These are phyloP conservation scores for Tolypeutes matacus DNA, from an alignment of 2,797 vertebrate species.

Conservation along the genomic window DNA sequence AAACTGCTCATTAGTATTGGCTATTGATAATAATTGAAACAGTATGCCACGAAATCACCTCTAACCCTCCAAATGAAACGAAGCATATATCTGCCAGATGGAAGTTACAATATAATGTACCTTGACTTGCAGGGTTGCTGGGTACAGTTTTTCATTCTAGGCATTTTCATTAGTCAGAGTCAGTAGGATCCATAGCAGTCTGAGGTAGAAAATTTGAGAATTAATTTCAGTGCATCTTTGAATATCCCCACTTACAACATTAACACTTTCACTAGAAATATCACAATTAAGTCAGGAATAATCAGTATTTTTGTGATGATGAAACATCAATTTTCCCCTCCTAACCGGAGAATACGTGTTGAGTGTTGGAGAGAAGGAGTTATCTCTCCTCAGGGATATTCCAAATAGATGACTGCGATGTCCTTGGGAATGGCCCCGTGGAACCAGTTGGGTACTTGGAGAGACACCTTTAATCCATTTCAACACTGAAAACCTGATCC, in stretches of 20 bases:
- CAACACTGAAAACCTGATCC: background rate
- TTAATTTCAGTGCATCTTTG: background rate
- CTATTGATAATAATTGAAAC: conserved; percentile 38
- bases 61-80: background rate
- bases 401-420: accelerated
- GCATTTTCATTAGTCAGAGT: background rate
- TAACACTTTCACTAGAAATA: no score
- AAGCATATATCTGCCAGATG: background rate
- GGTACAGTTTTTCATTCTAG: background rate
- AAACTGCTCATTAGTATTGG: background rate
- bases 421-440: background rate
- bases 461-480: background rate
- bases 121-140: background rate
- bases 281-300: no score
- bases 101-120: accelerated
- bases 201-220: background rate
- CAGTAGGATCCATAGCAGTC: background rate
- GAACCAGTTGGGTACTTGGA: background rate
- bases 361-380: no score
- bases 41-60: background rate
- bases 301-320: background rate
- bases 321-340: background rate
- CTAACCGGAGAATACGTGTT: background rate
- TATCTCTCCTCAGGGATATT: accelerated
- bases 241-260: background rate